Conservation (phyloP, 1,140 invertebrate genomes). For the Agrilus planipennis region DNA sequence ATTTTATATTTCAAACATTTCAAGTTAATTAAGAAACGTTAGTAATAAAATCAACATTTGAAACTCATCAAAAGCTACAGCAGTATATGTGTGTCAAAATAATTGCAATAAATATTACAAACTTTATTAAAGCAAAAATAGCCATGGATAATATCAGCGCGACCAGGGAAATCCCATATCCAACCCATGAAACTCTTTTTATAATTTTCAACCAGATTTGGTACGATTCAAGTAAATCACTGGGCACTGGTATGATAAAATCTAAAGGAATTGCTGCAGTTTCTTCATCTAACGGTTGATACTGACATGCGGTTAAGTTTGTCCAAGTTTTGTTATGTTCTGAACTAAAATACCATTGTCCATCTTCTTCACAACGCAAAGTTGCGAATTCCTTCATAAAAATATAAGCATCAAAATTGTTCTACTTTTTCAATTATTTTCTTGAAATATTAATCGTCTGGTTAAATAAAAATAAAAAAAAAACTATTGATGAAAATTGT, state of each 20-base stretch:
- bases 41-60: too few relatives aligned
- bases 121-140: slow-evolving; percentile 59
- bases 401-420: too few relatives aligned
- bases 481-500: too few relatives aligned
- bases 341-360: slow-evolving; percentile 42
- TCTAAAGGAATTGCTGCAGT: slow-evolving; percentile 10
- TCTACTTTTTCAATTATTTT: too few relatives aligned
- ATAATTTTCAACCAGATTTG: slow-evolving; percentile 48
- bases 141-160: slow-evolving; percentile 51
- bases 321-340: slow-evolving; percentile 40
- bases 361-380: slow-evolving; percentile 41
- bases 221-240: slow-evolving; percentile 19
- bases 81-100: slow-evolving; percentile 1
- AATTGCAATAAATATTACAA: slow-evolving; percentile 13
- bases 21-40: too few relatives aligned
- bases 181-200: slow-evolving; percentile 52
- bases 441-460: too few relatives aligned
- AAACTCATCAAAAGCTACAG: background rate
- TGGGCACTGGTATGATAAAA: too few relatives aligned
- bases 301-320: slow-evolving; percentile 43
- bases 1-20: too few relatives aligned
- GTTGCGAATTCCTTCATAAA: slow-evolving; percentile 46
- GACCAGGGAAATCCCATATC: slow-evolving; percentile 55
- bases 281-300: slow-evolving; percentile 10
- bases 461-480: too few relatives aligned